A percentile compares a stretch with the other conserved stretches of the same genome.
Conservation (phyloP, 1,140 invertebrate species). For the Caenorhabditis inopinata region DNA sequence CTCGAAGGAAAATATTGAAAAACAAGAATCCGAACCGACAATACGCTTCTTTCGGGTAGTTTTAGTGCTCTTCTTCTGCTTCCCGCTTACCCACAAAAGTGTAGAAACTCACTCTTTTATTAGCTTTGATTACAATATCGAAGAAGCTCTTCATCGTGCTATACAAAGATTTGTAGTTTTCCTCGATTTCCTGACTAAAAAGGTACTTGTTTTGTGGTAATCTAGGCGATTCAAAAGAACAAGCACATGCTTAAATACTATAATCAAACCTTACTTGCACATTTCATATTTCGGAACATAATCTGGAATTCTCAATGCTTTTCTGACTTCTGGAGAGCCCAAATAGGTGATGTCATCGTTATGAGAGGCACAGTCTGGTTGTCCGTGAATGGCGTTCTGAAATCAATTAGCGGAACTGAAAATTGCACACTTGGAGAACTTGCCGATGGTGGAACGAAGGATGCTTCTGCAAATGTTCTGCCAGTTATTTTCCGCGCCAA, state of each 20-base stretch:
- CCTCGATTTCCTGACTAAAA: slow-evolving; percentile 35
- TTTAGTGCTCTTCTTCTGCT: too few relatives aligned
- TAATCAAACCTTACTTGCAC: slow-evolving; percentile 45
- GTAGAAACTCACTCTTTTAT: background rate
- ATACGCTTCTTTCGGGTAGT: too few relatives aligned
- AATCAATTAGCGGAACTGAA: background rate
- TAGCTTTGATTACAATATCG: background rate
- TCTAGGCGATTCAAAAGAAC: background rate
- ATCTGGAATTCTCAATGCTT: slow-evolving; percentile 44
- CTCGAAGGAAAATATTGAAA: too few relatives aligned
- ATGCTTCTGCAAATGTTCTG: background rate
- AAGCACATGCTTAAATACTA: too few relatives aligned
- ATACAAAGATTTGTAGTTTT: slow-evolving; percentile 16
- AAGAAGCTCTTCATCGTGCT: background rate
- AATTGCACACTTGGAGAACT: background rate
- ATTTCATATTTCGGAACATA: slow-evolving; percentile 38
- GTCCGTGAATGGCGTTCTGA: background rate
- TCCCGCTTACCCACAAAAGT: too few relatives aligned
- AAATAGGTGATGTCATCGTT: slow-evolving; percentile 35
- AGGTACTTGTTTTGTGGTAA: background rate
- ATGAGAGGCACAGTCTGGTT: slow-evolving; percentile 28
- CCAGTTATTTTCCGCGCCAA: background rate
- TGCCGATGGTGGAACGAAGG: background rate
- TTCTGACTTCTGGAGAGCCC: slow-evolving; percentile 44
- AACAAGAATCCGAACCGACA: too few relatives aligned